Evolutionary conservation across 2,797 vertebrate species (phyloP).

Genomic region (Linurgus olivaceus): DNA sequence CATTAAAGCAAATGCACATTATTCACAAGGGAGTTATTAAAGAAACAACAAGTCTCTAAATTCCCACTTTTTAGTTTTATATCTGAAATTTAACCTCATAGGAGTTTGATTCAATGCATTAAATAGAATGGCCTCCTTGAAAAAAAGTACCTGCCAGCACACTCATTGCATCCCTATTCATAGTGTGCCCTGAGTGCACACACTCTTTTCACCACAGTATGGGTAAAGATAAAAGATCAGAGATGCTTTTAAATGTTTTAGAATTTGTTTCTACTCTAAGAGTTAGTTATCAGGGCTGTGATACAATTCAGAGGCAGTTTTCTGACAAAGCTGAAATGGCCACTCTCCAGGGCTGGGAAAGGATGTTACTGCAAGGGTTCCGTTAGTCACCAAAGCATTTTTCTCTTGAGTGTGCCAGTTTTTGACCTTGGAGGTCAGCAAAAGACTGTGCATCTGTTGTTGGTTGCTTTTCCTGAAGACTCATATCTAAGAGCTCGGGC

Average conservation of each 20-base stretch:
- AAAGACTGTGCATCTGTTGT: not conserved
- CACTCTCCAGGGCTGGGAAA: not conserved
- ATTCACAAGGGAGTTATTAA: not conserved
- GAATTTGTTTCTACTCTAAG: not conserved
- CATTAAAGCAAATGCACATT: not conserved
- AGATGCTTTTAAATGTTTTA: not conserved
- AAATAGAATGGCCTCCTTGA: not conserved
- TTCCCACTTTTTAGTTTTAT: not conserved
- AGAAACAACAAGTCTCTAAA: not conserved
- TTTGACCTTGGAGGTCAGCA: conserved; percentile 27
- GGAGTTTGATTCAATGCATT: not conserved
- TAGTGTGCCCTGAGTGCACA: rapidly evolving
- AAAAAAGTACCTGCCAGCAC: not conserved
- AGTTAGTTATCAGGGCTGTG: not conserved
- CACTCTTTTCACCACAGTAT: not conserved
- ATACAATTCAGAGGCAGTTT: not conserved
- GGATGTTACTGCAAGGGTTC: not conserved
- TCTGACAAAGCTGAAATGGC: not conserved
- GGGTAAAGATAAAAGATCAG: not conserved
- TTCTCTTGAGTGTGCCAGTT: not conserved
- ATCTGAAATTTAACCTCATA: not conserved
- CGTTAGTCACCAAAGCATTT: conserved; percentile 33
- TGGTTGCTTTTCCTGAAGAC: conserved; percentile 7
- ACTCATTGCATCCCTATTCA: not conserved
- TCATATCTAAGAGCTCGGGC: not conserved